phyloP scores from a whole-genome alignment of 2,113 vertebrate genomes.

The cat (Felis catus) region DNA sequence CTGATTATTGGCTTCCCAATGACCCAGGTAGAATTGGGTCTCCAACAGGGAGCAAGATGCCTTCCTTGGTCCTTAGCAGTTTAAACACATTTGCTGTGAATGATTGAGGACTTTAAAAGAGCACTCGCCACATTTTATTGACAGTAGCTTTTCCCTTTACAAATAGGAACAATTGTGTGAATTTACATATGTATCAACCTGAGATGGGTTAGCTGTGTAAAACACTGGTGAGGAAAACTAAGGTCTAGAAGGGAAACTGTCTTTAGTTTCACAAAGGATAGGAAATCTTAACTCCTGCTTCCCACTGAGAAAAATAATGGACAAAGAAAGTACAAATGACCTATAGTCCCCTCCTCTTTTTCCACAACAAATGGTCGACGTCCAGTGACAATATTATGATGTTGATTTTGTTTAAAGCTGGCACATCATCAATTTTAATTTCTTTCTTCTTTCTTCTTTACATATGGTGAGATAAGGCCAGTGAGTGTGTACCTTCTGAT shows the following conservation, averaged over 20 bases:
- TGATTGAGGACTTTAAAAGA: conserved; percentile 20
- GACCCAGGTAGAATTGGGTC: background rate
- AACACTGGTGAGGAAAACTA: background rate
- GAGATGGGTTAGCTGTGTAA: background rate
- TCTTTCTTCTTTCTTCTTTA: background rate
- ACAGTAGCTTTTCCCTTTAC: background rate
- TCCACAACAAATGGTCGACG: background rate
- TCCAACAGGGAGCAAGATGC: background rate
- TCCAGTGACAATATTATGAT: conserved; percentile 6
- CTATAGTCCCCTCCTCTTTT: background rate
- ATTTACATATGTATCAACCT: conserved; percentile 16
- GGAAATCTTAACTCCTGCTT: background rate
- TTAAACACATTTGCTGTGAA: conserved; percentile 24
- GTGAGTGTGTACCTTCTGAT: background rate
- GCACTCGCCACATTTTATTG: background rate
- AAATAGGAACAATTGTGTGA: conserved; percentile 12
- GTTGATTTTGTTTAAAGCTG: background rate
- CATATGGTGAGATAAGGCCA: background rate
- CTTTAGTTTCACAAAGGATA: conserved; percentile 37
- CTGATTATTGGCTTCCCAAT: background rate
- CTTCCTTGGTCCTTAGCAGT: background rate
- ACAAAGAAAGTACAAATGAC: background rate
- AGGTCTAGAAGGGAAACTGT: background rate
- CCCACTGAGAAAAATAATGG: background rate
- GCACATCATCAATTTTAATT: background rate